A percentile compares a stretch with the other conserved stretches of the same genome.
phyloP scores from a whole-genome alignment of 2,113 vertebrate species.

The Sprattus sprattus region DNA sequence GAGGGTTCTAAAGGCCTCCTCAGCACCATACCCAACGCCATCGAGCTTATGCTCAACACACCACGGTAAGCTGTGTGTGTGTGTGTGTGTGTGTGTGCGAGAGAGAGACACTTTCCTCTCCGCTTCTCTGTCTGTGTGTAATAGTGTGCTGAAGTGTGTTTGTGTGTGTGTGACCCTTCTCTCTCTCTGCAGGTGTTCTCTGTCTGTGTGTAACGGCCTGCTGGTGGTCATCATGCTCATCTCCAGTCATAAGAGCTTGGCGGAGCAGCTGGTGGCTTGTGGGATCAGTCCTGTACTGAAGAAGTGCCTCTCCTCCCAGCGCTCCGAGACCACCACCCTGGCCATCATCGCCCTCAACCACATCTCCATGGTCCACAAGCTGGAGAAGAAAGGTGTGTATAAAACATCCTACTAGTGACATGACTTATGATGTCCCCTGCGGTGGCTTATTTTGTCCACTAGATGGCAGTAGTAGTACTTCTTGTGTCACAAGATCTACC shows the following conservation, averaged over 20 bases:
- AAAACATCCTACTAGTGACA: no score
- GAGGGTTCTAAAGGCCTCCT: constrained; percentile 78
- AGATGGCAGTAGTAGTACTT: no score
- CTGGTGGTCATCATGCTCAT: constrained; percentile 85
- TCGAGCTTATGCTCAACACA: constrained; percentile 80
- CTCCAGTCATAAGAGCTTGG: constrained; percentile 83
- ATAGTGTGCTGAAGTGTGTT: constrained; percentile 77
- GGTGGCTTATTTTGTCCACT: no score
- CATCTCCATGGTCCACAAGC: constrained; percentile 78
- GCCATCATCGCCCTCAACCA: constrained; percentile 79
- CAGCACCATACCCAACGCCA: constrained; percentile 77
- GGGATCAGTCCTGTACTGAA: constrained; percentile 74
- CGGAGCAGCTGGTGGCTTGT: constrained; percentile 80
- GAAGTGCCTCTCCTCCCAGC: constrained; percentile 65
- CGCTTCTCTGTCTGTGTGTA: constrained; percentile 51
- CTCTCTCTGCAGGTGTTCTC: constrained; percentile 69
- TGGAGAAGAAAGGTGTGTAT: constrained; percentile 67
- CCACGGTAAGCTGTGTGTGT: constrained; percentile 70
- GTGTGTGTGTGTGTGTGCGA: background rate
- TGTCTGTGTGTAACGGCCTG: constrained; percentile 81
- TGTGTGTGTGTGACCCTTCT: background rate
- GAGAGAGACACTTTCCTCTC: background rate
- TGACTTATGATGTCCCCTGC: no score
- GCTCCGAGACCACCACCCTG: constrained; percentile 70
- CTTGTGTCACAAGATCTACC: no score